Evolutionary conservation across 1,140 invertebrate species (phyloP).

Genomic region (Ctenoplectra terminalis): DNA sequence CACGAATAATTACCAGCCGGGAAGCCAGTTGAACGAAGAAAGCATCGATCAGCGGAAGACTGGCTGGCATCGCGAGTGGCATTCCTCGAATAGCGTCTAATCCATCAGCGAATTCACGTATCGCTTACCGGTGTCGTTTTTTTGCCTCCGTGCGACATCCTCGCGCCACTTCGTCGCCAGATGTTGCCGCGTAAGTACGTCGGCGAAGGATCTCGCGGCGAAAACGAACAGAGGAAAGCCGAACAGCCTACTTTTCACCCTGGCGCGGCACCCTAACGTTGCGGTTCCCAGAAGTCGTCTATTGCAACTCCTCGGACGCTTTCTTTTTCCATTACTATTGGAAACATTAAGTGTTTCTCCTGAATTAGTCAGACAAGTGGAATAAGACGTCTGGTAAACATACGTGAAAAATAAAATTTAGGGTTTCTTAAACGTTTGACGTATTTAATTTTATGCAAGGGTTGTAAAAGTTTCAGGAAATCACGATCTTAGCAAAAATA

Average conservation of each 20-base stretch:
- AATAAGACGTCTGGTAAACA: neutral
- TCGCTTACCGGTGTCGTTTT: slow-evolving; percentile 37
- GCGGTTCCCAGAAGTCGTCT: slow-evolving; percentile 10
- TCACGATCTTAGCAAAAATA: no score
- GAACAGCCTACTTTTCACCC: slow-evolving; percentile 39
- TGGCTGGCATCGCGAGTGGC: slow-evolving; percentile 31
- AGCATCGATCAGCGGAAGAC: slow-evolving; percentile 55
- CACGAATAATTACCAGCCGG: slow-evolving; percentile 42
- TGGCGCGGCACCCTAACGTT: slow-evolving; percentile 1
- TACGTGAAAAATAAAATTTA: neutral
- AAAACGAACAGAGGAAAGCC: slow-evolving; percentile 50
- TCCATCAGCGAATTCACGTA: slow-evolving; percentile 64
- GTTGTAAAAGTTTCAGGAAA: no score
- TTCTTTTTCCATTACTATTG: neutral
- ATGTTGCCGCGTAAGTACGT: slow-evolving; percentile 58
- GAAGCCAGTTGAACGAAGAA: slow-evolving; percentile 41
- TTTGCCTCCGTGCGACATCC: neutral
- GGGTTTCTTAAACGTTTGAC: no score
- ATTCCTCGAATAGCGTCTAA: slow-evolving; percentile 68
- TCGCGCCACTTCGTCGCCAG: slow-evolving; percentile 57
- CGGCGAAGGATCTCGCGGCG: slow-evolving; percentile 56
- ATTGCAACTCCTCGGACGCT: neutral
- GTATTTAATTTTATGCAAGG: no score
- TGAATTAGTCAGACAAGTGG: neutral
- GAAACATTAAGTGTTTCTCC: neutral